Percentiles rank a stretch among this genome's conserved stretches.
Evolutionary conservation across 1,140 invertebrate species (phyloP).

Genomic region (Proctacanthus coquilletti): DNA sequence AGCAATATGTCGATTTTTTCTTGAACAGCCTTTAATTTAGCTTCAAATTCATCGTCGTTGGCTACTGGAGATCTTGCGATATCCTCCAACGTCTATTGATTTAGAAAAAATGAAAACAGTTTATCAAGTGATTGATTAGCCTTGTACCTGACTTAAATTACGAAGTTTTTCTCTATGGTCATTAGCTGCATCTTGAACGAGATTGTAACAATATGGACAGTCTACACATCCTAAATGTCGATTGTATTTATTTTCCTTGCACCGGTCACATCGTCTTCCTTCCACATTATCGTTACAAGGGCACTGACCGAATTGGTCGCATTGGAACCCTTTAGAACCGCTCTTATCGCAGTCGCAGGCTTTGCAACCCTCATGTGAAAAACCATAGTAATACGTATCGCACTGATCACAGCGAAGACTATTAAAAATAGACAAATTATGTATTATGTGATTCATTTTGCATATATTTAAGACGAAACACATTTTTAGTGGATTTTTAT

Average conservation of each 20-base stretch:
- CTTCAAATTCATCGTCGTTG: slow-evolving; percentile 69
- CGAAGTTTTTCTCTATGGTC: slow-evolving; percentile 59
- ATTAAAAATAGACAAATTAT: slow-evolving; percentile 9
- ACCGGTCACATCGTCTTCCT: slow-evolving; percentile 77
- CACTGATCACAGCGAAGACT: slow-evolving; percentile 69
- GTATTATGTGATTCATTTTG: too few relatives aligned
- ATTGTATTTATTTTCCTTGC: slow-evolving; percentile 84
- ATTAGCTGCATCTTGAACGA: slow-evolving; percentile 77
- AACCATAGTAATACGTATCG: slow-evolving; percentile 73
- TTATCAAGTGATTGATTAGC: too few relatives aligned
- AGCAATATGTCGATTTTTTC: slow-evolving; percentile 53
- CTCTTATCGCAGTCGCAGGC: slow-evolving; percentile 78
- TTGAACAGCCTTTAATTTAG: slow-evolving; percentile 54
- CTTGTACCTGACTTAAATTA: slow-evolving; percentile 46
- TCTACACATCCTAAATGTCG: slow-evolving; percentile 72
- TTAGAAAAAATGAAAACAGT: slow-evolving; percentile 8
- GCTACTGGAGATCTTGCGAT: slow-evolving; percentile 66
- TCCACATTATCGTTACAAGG: slow-evolving; percentile 83
- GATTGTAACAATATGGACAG: slow-evolving; percentile 85
- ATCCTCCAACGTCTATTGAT: slow-evolving; percentile 23
- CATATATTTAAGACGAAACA: too few relatives aligned
- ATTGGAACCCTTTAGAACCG: slow-evolving; percentile 72
- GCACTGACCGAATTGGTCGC: slow-evolving; percentile 70
- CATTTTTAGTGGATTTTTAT: too few relatives aligned
- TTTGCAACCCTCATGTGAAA: slow-evolving; percentile 69